Conservation (phyloP, 2,797 vertebrate genomes). For the Hippopotamyrus pictus region DNA sequence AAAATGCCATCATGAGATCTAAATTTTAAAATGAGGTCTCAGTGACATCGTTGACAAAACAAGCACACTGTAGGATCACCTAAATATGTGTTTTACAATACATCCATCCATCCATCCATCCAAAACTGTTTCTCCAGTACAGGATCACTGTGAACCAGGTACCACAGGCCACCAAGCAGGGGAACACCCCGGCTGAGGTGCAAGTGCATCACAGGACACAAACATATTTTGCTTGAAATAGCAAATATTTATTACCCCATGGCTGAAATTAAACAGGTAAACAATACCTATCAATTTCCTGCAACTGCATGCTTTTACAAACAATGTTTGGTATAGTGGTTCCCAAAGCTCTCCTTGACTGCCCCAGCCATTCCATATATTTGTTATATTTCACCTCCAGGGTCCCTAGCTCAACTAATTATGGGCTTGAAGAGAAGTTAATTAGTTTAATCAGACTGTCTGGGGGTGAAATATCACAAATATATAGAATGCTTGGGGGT, state of each 20-base stretch:
- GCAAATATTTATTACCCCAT: background rate
- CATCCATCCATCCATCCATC: background rate
- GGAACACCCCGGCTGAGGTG: background rate
- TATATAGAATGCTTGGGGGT: background rate
- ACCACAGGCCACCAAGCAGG: background rate
- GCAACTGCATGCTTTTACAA: background rate
- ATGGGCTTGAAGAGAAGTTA: constrained; percentile 5
- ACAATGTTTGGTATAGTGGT: background rate
- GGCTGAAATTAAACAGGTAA: background rate
- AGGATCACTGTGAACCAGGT: background rate
- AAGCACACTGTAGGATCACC: background rate
- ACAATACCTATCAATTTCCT: background rate
- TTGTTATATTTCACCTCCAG: background rate
- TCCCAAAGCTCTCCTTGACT: background rate
- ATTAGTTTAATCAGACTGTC: constrained; percentile 9
- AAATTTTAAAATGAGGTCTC: background rate
- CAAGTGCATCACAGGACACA: background rate
- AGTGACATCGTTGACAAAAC: background rate
- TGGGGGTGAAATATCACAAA: background rate
- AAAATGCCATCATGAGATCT: background rate
- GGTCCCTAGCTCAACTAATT: background rate
- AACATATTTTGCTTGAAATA: background rate
- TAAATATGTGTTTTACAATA: background rate
- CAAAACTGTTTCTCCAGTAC: background rate
- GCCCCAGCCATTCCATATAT: background rate